Evolutionary conservation across 1,140 invertebrate genomes (phyloP).

Genomic region (Drosophila biarmipes): DNA sequence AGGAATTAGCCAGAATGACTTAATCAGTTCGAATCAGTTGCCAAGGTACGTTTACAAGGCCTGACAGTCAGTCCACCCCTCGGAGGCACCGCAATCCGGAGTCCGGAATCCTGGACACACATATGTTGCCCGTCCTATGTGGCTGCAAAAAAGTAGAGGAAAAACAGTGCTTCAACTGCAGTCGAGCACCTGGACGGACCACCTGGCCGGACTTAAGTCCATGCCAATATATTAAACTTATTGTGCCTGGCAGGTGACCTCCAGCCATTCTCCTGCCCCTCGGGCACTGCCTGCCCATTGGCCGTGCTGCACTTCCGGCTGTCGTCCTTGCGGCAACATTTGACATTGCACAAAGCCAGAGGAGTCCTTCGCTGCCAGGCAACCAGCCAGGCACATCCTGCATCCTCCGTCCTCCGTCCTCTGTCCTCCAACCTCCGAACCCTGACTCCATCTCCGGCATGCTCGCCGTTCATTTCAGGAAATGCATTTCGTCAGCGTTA

Average conservation of each 20-base stretch:
- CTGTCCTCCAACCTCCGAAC: not conserved
- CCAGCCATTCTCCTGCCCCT: slow-evolving; percentile 3
- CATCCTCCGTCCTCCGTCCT: not conserved
- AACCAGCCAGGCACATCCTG: slow-evolving; percentile 57
- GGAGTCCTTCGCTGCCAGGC: slow-evolving; percentile 56
- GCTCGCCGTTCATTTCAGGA: slow-evolving; percentile 73
- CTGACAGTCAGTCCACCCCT: not conserved
- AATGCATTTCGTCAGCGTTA: slow-evolving; percentile 78
- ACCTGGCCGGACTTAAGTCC: slow-evolving; percentile 34
- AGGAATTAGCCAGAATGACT: slow-evolving; percentile 40
- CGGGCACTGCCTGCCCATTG: slow-evolving; percentile 23
- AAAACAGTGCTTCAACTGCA: not conserved
- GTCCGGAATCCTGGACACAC: not conserved
- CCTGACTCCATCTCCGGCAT: slow-evolving; percentile 28
- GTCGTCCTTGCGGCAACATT: slow-evolving; percentile 61
- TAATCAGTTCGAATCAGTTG: slow-evolving; percentile 43
- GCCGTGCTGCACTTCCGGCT: slow-evolving; percentile 54
- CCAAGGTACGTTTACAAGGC: not conserved
- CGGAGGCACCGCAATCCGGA: not conserved
- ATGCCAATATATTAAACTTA: slow-evolving; percentile 50
- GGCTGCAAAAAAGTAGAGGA: not conserved
- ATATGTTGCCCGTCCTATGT: slow-evolving; percentile 29
- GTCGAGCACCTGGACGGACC: slow-evolving; percentile 2
- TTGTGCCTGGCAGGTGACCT: slow-evolving; percentile 8
- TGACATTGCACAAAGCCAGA: slow-evolving; percentile 49